Percentiles rank a stretch among this genome's conserved stretches.
phyloP scores from a whole-genome alignment of 2,888 invertebrate genomes.

The Tachina fera region DNA sequence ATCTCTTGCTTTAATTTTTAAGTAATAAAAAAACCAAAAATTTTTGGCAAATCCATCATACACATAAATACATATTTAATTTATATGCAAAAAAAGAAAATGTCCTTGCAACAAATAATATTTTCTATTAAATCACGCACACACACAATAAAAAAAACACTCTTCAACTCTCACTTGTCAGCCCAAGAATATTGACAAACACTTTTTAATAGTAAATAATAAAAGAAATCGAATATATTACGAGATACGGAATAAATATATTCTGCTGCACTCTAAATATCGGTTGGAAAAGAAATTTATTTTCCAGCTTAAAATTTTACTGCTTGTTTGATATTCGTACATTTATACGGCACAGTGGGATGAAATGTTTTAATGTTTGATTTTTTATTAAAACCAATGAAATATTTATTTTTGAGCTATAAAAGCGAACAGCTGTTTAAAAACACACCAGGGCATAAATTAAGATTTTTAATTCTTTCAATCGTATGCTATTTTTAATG shows the following conservation, averaged over 20 bases:
- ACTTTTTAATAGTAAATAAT: conserved; percentile 31
- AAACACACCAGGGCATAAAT: no score
- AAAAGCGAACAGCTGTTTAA: no score
- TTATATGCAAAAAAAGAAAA: conserved; percentile 45
- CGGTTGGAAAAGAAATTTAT: conserved; percentile 7
- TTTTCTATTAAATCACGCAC: conserved; percentile 57
- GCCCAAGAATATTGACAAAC: conserved; percentile 23
- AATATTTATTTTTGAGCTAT: no score
- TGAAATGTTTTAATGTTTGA: no score
- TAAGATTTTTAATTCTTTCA: no score
- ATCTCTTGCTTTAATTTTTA: conserved; percentile 17
- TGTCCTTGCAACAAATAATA: conserved; percentile 60
- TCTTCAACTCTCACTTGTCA: conserved; percentile 15
- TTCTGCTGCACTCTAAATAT: conserved; percentile 43
- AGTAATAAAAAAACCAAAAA: conserved; percentile 2
- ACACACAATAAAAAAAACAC: background rate
- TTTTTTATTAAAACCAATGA: no score
- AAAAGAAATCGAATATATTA: conserved; percentile 43
- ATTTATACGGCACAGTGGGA: background rate
- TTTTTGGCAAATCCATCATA: conserved; percentile 47
- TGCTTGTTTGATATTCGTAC: background rate
- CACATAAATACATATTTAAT: conserved; percentile 1
- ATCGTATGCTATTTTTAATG: no score
- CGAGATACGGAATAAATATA: background rate
- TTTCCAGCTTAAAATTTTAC: background rate